Evolutionary conservation across 2,797 vertebrate species (phyloP).

Genomic region (Gymnoscopelus microlampas): DNA sequence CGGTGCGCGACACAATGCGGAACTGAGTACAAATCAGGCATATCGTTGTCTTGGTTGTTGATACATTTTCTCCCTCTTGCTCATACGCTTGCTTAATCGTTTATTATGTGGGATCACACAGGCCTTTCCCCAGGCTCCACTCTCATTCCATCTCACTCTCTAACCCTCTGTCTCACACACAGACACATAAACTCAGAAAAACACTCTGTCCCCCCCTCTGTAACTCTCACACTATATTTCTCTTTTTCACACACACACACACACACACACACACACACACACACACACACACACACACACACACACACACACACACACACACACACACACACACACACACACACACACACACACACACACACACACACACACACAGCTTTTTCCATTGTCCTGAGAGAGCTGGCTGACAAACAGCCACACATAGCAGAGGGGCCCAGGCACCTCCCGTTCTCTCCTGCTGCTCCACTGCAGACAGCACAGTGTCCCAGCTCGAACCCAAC

Average conservation of each 20-base stretch:
- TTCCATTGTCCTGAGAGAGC: conserved; percentile 42
- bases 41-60: conserved; percentile 36
- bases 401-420: conserved; percentile 37
- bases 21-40: too few relatives aligned
- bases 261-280: conserved; percentile 1
- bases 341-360: conserved; percentile 3
- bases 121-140: not conserved
- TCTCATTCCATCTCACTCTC: conserved; percentile 4
- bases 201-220: not conserved
- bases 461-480: conserved; percentile 17
- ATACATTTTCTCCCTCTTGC: conserved; percentile 22
- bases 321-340: not conserved
- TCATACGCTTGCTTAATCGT: conserved; percentile 16
- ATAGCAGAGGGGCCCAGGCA: conserved; percentile 36
- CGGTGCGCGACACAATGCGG: too few relatives aligned
- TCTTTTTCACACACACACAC: not conserved
- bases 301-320: not conserved
- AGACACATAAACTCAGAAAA: too few relatives aligned
- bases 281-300: not conserved
- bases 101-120: not conserved
- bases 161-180: not conserved
- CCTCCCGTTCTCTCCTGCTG: conserved; percentile 16
- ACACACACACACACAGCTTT: conserved; percentile 4
- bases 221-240: not conserved
- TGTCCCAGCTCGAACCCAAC: conserved; percentile 25